Percentiles rank a stretch among this genome's conserved stretches.
These are phyloP conservation scores for Falco rusticolus DNA, from an alignment of 2,797 vertebrate genomes.

Conservation along the genomic window DNA sequence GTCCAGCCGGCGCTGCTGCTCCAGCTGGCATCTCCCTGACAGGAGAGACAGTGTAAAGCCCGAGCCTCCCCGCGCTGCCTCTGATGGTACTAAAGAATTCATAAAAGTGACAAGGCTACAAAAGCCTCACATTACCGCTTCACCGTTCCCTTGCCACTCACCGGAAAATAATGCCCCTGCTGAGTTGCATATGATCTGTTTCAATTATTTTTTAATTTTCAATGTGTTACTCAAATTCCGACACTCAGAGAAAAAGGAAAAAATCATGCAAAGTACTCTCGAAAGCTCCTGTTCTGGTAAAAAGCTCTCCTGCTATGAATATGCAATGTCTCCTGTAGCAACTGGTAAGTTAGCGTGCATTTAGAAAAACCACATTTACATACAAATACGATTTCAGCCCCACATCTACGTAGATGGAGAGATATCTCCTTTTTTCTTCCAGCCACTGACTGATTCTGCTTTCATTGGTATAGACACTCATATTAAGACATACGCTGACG, in stretches of 20 bases:
- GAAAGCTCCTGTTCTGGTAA: background rate
- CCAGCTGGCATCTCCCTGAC: background rate
- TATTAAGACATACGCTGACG: background rate
- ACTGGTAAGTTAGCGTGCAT: background rate
- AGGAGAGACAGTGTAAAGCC: background rate
- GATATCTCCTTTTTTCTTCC: background rate
- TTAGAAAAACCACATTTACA: slow-evolving; percentile 44
- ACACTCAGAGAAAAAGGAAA: background rate
- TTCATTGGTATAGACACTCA: background rate
- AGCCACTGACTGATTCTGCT: background rate
- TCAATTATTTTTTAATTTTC: slow-evolving; percentile 60
- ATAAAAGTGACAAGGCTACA: slow-evolving; percentile 59
- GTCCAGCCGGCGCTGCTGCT: background rate
- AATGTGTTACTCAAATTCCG: slow-evolving; percentile 15
- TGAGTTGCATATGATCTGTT: slow-evolving; percentile 4
- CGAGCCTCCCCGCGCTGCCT: background rate
- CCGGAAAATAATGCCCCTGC: slow-evolving; percentile 53
- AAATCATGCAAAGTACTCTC: background rate
- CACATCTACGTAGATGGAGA: background rate
- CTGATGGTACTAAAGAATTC: slow-evolving; percentile 31
- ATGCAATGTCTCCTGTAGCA: slow-evolving; percentile 34
- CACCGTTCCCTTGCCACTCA: background rate
- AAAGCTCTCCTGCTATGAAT: slow-evolving; percentile 38
- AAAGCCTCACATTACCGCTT: background rate
- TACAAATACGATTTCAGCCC: slow-evolving; percentile 11